A percentile compares a stretch with the other conserved stretches of the same genome.
phyloP scores from a whole-genome alignment of 1,140 invertebrate genomes.

The Nephila pilipes region DNA sequence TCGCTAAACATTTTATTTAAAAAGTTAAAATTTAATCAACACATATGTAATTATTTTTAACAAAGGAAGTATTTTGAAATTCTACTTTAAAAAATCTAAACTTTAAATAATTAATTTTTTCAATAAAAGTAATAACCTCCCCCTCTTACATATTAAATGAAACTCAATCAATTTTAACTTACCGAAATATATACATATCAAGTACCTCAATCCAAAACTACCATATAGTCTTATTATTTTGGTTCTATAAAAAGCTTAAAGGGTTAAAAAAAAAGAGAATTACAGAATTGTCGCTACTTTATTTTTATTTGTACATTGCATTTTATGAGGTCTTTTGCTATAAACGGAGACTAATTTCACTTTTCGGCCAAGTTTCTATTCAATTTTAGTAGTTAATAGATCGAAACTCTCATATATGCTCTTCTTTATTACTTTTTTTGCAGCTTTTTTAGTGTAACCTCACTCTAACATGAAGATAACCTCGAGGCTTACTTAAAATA shows the following conservation, averaged over 20 bases:
- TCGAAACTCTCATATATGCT: constrained; percentile 21
- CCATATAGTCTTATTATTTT: not conserved
- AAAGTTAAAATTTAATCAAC: no score
- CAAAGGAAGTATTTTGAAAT: no score
- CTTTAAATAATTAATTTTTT: no score
- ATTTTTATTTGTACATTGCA: not conserved
- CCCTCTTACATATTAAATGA: no score
- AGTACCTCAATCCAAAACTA: not conserved
- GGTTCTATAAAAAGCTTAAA: not conserved
- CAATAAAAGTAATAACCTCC: no score
- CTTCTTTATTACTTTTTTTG: constrained; percentile 51
- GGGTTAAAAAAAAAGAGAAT: not conserved
- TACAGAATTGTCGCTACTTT: not conserved
- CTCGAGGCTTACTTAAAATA: constrained; percentile 51
- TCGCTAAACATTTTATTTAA: no score
- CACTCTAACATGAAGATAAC: constrained; percentile 6
- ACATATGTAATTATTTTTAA: no score
- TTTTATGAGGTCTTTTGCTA: constrained; percentile 20
- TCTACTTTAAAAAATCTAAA: no score
- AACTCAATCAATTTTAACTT: no score
- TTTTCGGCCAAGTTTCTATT: constrained; percentile 34
- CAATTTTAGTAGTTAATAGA: constrained; percentile 45
- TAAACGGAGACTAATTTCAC: constrained; percentile 37
- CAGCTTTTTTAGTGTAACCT: constrained; percentile 37
- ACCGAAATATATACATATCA: not conserved